These are phyloP conservation scores for Ostrea denselamellosa DNA, from an alignment of 1,140 invertebrate species.

Conservation along the genomic window DNA sequence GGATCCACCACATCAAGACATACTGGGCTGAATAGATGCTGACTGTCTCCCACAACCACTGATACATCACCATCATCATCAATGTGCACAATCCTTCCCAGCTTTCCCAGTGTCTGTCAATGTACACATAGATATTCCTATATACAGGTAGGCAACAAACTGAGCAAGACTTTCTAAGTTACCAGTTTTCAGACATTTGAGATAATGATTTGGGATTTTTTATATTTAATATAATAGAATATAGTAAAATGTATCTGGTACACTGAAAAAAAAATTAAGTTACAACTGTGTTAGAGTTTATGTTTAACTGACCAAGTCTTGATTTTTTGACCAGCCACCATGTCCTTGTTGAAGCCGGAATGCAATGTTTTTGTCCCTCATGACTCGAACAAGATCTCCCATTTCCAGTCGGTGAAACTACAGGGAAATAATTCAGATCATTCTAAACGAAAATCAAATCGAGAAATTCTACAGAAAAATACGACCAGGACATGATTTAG, in stretches of 20 bases:
- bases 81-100: slow-evolving; percentile 50
- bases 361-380: slow-evolving; percentile 48
- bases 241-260: no score
- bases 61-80: slow-evolving; percentile 55
- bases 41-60: slow-evolving; percentile 41
- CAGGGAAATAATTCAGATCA: no score
- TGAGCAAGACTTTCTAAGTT: no score
- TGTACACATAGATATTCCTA: not conserved
- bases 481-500: no score
- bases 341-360: slow-evolving; percentile 56
- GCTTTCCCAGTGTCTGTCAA: slow-evolving; percentile 48
- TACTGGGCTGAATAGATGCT: slow-evolving; percentile 52
- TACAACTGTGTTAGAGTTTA: not conserved
- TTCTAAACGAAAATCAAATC: no score
- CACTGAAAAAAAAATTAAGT: no score
- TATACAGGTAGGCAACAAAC: no score
- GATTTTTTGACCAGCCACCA: slow-evolving; percentile 57
- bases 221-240: no score
- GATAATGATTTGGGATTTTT: no score
- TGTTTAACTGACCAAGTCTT: slow-evolving; percentile 43
- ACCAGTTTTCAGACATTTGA: no score
- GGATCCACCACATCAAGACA: slow-evolving; percentile 27
- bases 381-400: slow-evolving; percentile 50
- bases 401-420: slow-evolving; percentile 50
- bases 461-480: no score